A percentile compares a stretch with the other conserved stretches of the same genome.
Evolutionary conservation across 2,113 vertebrate genomes (phyloP).

Genomic region (Jaculus jaculus): DNA sequence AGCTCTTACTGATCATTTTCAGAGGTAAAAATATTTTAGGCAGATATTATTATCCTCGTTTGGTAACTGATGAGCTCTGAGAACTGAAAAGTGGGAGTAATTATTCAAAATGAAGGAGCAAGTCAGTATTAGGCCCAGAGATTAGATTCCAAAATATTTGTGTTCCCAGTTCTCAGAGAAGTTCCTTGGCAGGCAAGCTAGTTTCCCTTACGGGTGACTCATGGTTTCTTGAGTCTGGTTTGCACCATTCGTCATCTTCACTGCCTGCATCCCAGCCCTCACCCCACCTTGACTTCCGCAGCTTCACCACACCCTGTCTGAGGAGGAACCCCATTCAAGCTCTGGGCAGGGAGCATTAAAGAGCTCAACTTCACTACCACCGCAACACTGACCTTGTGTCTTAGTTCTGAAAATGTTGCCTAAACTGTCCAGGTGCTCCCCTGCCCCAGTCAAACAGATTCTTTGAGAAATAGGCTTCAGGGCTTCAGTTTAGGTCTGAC

Average conservation of each 20-base stretch:
- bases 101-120: not conserved
- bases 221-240: slow-evolving; percentile 55
- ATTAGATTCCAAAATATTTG: slow-evolving; percentile 57
- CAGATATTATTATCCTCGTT: not conserved
- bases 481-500: not conserved
- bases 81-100: not conserved
- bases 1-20: not conserved
- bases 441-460: not conserved
- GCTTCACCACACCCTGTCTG: not conserved
- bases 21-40: slow-evolving; percentile 32
- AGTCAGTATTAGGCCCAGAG: not conserved
- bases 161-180: slow-evolving; percentile 64
- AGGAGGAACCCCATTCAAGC: not conserved
- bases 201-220: slow-evolving; percentile 64
- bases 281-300: not conserved
- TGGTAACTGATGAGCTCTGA: slow-evolving; percentile 34
- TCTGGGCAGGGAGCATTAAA: not conserved
- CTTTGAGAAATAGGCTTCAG: not conserved
- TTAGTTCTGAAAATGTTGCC: not conserved
- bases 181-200: not conserved
- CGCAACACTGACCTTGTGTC: not conserved
- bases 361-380: not conserved
- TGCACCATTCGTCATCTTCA: slow-evolving; percentile 58
- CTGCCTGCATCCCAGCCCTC: not conserved
- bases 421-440: too few relatives aligned